phyloP scores from a whole-genome alignment of 1,140 invertebrate species.

The Globodera rostochiensis region DNA sequence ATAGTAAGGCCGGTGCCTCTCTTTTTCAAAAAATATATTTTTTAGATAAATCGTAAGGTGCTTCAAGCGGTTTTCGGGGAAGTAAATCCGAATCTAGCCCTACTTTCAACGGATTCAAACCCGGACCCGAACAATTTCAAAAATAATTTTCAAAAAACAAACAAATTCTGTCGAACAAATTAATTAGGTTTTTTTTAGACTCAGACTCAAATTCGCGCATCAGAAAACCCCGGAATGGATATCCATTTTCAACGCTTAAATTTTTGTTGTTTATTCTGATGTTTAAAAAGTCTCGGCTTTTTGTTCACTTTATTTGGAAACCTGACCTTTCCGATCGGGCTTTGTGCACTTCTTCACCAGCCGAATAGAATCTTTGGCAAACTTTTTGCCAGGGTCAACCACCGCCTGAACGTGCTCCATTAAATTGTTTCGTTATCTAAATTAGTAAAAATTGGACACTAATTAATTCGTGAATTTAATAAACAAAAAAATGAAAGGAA shows the following conservation, averaged over 20 bases:
- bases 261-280: too few relatives aligned
- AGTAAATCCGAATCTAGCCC: too few relatives aligned
- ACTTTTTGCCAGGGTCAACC: conserved; percentile 89
- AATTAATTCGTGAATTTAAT: conserved; percentile 11
- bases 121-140: too few relatives aligned
- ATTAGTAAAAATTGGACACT: neutral
- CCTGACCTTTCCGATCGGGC: conserved; percentile 88
- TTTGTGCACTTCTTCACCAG: conserved; percentile 98
- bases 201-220: too few relatives aligned
- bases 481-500: conserved; percentile 18
- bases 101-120: neutral
- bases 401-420: conserved; percentile 74
- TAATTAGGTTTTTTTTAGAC: too few relatives aligned
- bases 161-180: too few relatives aligned
- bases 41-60: too few relatives aligned
- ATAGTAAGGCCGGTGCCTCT: too few relatives aligned
- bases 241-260: neutral
- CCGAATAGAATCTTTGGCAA: conserved; percentile 91
- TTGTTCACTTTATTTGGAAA: neutral
- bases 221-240: neutral
- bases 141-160: too few relatives aligned
- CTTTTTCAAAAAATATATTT: too few relatives aligned
- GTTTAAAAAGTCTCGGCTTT: neutral
- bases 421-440: neutral
- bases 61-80: too few relatives aligned